Percentiles rank a stretch among this genome's conserved stretches.
Conservation (phyloP, 2,113 vertebrate genomes). For the Riparia riparia region DNA sequence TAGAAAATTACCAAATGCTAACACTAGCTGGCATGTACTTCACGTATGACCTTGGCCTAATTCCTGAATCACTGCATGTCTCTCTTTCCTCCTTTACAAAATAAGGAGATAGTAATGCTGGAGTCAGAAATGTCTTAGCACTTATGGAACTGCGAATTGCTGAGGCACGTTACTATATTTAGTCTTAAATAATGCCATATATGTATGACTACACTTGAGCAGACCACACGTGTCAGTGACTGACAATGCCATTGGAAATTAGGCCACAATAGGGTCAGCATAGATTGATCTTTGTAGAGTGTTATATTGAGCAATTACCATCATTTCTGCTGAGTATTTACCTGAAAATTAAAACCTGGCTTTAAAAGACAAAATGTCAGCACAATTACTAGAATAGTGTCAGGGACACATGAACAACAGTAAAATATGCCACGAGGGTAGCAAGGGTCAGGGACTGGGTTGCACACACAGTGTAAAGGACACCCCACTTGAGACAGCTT, state of each 20-base stretch:
- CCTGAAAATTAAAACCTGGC: neutral
- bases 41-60: constrained; percentile 28
- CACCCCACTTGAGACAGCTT: neutral
- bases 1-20: constrained; percentile 7
- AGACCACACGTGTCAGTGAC: neutral
- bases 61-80: neutral
- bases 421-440: neutral
- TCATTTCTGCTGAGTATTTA: neutral
- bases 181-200: neutral
- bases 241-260: neutral
- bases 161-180: constrained; percentile 7
- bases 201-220: neutral
- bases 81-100: neutral
- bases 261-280: neutral
- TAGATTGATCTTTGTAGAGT: neutral
- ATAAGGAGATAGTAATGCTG: neutral
- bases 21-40: neutral
- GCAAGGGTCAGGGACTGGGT: neutral
- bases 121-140: neutral
- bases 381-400: neutral
- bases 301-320: neutral
- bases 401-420: neutral
- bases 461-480: neutral
- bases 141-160: neutral
- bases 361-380: neutral